Base-by-base conservation (phyloP, 2,113 vertebrate species). In the Tachysurus vachellii region DNA sequence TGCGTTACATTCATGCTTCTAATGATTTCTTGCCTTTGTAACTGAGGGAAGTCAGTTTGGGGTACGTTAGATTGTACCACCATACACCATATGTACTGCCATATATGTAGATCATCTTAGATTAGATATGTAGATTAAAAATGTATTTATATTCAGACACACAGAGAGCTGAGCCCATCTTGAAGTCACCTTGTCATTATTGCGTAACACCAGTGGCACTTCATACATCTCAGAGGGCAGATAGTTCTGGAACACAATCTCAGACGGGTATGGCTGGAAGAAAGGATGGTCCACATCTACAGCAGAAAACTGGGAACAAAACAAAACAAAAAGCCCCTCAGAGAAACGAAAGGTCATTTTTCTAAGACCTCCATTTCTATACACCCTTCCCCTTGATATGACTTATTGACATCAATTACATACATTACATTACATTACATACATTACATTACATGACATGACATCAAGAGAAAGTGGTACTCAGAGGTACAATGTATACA, bases 241-340 rank as follows among this genome's bases (percentile, higher is more conserved):
- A 1, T 94, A 97, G 91, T 94, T 97, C 94, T 97, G 95, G 91
- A 99, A 98, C 26, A 97, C 83, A 86, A 97, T 92, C 93, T 98
- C 95, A 11, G 96, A 95, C 0, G 97, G 97, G 89, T 94, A 96
- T 0, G 96, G 95, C 91, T 97, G 97, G 89, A 98, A 96, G 82
- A 96, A 88, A 8, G 94, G 84, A 89, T 95, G 95, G 53, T 96
- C 95, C 81, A 93, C 21, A 82, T 96, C 93, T 82, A 93, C 89
- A 14, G 88, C 80, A 0, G 94, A 96, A 89, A 94, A 86, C 97
- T 98, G 88, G 42, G 68, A 86, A 77, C 85, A 76, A 86, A 80
- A 31, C 68, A 84, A 1, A 85, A 12, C 68, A 85, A 1, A 85
- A 12, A 54, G 56, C 21, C 62, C 3, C 7, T 68, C 9, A 57